Base-by-base conservation (phyloP, 2,888 invertebrate species). In the Amiota communis region DNA sequence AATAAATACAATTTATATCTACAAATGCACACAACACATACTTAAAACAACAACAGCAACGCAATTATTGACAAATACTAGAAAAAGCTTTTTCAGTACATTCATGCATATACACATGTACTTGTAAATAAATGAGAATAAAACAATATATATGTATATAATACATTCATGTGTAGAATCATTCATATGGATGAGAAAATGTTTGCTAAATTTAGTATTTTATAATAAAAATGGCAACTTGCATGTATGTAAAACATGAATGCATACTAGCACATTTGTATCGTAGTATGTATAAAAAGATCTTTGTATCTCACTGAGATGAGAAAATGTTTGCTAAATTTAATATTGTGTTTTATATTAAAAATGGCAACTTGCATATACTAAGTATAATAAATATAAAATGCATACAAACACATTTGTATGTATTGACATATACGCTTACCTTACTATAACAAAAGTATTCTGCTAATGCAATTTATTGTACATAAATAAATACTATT, bases 351-450 rank as follows among this genome's bases (percentile, higher is more conserved):
- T 6, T 23, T 64, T 20, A n/a, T 4, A 23, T 51, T 15, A 49
- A 49, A 68, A 68, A 68, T 23, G 56, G 49, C 57, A 57, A 57
- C 57, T 57, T 57, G 57, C 57, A 57, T 57, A n/a, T n/a, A n/a
- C n/a, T n/a, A n/a, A n/a, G 69, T 70, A 63, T 47, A 61, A 51
- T n/a, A n/a, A 23, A 36, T 47, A 47, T 64, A 4, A 23, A 10
- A n/a, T 72, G 56, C 48, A 59, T 48, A 59, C 23, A 36, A 6
- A 6, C 4, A 36, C 36, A 36, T 36, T 2, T 6, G 36, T 23
- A 23, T 23, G 3, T 23, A 36, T 36, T 6, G 2, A n/a, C 36
- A 36, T 23, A 23, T 23, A 36, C 36, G 6, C 36, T 36, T 36
- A 36, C 36, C 6, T 36, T 4, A 36, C 36, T 36, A 36, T 4